phyloP scores from a whole-genome alignment of 2,797 vertebrate genomes.

The Cichlasoma orientale region DNA sequence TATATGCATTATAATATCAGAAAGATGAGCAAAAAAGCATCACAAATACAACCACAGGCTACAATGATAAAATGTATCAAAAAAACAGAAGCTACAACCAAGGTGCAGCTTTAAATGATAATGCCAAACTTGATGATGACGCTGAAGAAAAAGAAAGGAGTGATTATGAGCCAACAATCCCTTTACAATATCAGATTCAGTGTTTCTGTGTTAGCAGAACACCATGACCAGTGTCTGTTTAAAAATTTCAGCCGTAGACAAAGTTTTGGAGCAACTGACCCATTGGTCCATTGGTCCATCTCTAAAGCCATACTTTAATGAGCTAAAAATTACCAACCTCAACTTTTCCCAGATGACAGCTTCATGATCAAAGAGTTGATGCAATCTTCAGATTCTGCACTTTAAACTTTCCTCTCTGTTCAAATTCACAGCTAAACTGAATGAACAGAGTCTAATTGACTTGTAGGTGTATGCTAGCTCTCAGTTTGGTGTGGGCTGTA shows the following conservation, averaged over 20 bases:
- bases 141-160: neutral
- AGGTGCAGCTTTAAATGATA: neutral
- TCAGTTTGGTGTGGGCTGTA: slow-evolving; percentile 25
- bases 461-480: slow-evolving; percentile 51
- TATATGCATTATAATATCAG: too few species aligned
- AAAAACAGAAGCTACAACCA: too few species aligned
- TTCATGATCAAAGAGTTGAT: slow-evolving; percentile 1
- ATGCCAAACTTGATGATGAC: neutral
- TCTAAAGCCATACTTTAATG: too few species aligned
- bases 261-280: neutral
- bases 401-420: slow-evolving; percentile 15
- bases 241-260: neutral
- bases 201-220: neutral
- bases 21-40: too few species aligned
- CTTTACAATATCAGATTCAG: too few species aligned
- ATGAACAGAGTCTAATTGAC: slow-evolving; percentile 55
- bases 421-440: slow-evolving; percentile 23
- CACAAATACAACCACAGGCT: too few species aligned
- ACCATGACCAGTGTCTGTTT: neutral
- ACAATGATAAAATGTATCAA: too few species aligned
- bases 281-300: too few species aligned
- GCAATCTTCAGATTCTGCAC: slow-evolving; percentile 7
- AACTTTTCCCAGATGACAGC: neutral
- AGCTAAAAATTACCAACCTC: neutral
- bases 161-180: neutral